Base-by-base conservation (phyloP, 1,140 invertebrate genomes). In the Lepidurus apus region DNA sequence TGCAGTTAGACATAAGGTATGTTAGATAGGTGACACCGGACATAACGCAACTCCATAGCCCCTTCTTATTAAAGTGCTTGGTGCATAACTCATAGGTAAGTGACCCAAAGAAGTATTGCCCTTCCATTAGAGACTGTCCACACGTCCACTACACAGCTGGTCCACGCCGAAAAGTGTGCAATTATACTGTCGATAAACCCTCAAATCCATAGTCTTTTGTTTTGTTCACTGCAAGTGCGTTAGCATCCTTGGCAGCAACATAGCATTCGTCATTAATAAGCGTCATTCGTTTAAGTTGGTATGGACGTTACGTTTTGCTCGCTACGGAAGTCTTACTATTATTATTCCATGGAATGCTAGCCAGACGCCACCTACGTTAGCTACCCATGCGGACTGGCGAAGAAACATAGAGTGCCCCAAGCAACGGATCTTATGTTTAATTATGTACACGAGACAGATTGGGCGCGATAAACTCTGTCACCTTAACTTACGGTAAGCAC, bases 401-500 rank as follows among this genome's bases (percentile, higher is more conserved):
- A 21, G 53, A 17, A 21, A 65, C 17, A 65, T 1, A 26, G 26
- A 26, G 26, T 65, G 17, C 53, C 53, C 53, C 53, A 9, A 65
- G 53, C 53, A 65, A 65, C 17, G 53, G 53, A n/a, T 65, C 53
- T 65, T 65, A 11, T 65, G 53, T 21, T 65, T 65, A 65, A 65
- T 65, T 65, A 65, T 65, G 17, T 65, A 65, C 53, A 21, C 53
- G 53, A 21, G 53, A 65, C 53, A 65, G 53, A 65, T 65, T 65
- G 53, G 53, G 17, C 53, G 17, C 53, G 53, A 65, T 65, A 65
- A 65, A 65, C 53, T 65, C 53, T 65, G 53, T 65, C 53, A 65
- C 53, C 21, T 65, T 65, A 65, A 65, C 53, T 65, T 65, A 65
- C n/a, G 53, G 53, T 65, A 65, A 65, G 53, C 53, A 65, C 53